Conservation (phyloP, 2,888 invertebrate genomes). For the Phalangium opilio region DNA sequence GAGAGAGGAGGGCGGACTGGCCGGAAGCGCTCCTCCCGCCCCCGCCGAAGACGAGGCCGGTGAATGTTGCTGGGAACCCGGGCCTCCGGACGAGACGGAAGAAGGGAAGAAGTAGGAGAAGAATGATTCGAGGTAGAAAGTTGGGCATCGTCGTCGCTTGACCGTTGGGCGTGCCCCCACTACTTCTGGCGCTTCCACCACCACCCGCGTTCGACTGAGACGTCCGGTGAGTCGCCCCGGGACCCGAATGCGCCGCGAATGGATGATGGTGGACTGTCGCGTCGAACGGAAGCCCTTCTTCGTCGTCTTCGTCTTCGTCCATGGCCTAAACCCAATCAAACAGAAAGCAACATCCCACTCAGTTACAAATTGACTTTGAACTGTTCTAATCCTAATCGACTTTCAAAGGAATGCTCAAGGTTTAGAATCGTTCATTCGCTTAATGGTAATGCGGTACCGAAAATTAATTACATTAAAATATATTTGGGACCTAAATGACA, state of each 20-base stretch:
- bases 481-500: too few species aligned
- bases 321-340: conserved; percentile 12
- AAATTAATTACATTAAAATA: too few species aligned
- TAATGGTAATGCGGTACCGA: too few species aligned
- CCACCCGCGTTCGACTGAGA: too few species aligned
- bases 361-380: too few species aligned
- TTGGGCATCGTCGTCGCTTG: conserved; percentile 4
- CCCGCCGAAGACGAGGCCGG: not conserved
- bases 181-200: too few species aligned
- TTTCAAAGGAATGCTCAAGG: too few species aligned
- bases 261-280: conserved; percentile 12
- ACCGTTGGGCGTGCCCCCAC: conserved; percentile 3
- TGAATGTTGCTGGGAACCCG: not conserved
- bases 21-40: not conserved
- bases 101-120: too few species aligned
- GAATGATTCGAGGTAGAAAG: not conserved
- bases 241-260: not conserved
- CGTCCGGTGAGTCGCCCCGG: too few species aligned
- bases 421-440: too few species aligned
- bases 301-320: conserved; percentile 17
- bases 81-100: not conserved
- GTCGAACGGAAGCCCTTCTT: conserved; percentile 14
- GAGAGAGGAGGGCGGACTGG: not conserved
- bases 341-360: too few species aligned
- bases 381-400: too few species aligned